phyloP scores from a whole-genome alignment of 2,888 invertebrate species.

The Orthosia gracilis region DNA sequence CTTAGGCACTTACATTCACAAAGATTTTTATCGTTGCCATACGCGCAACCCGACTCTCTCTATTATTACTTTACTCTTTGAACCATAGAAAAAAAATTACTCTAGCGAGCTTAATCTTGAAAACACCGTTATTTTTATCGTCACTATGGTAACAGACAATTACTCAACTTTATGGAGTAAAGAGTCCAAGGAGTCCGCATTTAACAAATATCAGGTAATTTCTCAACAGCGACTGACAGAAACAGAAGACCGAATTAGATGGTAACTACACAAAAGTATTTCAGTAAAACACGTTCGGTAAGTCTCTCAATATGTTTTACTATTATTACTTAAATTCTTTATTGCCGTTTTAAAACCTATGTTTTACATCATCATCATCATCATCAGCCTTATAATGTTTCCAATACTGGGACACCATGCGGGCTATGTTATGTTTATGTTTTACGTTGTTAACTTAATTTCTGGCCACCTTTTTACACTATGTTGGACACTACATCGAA shows the following conservation, averaged over 20 bases:
- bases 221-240: background rate
- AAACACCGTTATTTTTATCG: too few relatives aligned
- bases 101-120: too few relatives aligned
- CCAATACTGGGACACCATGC: too few relatives aligned
- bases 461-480: background rate
- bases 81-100: too few relatives aligned
- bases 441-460: background rate
- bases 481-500: background rate
- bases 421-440: background rate
- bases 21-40: too few relatives aligned
- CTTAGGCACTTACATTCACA: too few relatives aligned
- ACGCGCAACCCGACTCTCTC: too few relatives aligned
- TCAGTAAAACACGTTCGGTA: background rate
- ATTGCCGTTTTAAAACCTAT: background rate
- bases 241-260: background rate
- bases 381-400: too few relatives aligned
- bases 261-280: background rate
- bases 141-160: too few relatives aligned
- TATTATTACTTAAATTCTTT: background rate
- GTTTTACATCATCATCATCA: background rate
- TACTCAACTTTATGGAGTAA: too few relatives aligned
- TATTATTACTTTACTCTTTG: too few relatives aligned
- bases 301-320: background rate
- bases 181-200: too few relatives aligned
- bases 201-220: background rate